Percentiles rank a stretch among this genome's conserved stretches.
Evolutionary conservation across 2,797 vertebrate genomes (phyloP).

Genomic region (Florisuga fusca): DNA sequence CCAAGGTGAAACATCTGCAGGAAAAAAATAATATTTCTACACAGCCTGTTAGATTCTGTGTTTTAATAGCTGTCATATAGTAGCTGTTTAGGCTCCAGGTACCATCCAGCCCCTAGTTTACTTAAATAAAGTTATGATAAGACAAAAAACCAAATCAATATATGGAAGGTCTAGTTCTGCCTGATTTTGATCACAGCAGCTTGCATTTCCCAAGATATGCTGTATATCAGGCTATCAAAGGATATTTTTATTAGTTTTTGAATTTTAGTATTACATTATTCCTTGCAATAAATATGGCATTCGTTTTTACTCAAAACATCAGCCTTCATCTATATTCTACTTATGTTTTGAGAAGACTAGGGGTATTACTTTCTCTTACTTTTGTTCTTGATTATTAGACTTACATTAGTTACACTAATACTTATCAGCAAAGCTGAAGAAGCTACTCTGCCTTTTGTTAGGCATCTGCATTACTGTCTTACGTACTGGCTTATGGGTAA

Average conservation of each 20-base stretch:
- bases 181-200: not conserved
- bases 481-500: conserved; percentile 22
- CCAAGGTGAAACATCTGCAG: not conserved
- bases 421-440: conserved; percentile 37
- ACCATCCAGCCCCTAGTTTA: not conserved
- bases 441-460: conserved; percentile 35
- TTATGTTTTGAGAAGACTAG: conserved; percentile 15
- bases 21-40: not conserved
- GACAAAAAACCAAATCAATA: not conserved
- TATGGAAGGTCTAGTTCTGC: not conserved
- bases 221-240: not conserved
- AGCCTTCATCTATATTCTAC: not conserved
- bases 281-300: not conserved
- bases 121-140: not conserved
- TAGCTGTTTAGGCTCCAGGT: not conserved
- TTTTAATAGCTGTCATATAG: not conserved
- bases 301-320: not conserved
- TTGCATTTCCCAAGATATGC: not conserved
- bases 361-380: conserved; percentile 12
- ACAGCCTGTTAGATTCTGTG: not conserved
- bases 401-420: conserved; percentile 16
- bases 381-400: conserved; percentile 28
- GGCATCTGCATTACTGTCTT: conserved; percentile 21
- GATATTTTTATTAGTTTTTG: conserved; percentile 2
- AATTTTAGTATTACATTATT: conserved; percentile 1